phyloP scores from a whole-genome alignment of 1,140 invertebrate genomes.

The Hylaeus volcanicus region DNA sequence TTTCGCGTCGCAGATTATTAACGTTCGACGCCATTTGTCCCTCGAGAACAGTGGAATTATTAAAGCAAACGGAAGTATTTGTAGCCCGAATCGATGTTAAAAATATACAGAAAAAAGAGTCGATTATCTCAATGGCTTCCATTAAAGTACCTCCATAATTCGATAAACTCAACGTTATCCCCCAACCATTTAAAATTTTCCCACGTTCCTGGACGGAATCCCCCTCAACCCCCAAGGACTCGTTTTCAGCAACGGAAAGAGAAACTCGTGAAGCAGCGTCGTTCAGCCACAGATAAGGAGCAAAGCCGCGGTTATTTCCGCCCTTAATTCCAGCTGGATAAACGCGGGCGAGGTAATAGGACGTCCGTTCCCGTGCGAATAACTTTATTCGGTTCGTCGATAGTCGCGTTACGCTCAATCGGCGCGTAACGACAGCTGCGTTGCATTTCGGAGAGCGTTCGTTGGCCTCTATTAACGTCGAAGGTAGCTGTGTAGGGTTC shows the following conservation, averaged over 20 bases:
- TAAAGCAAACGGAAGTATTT: too few relatives aligned
- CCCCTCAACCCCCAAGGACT: neutral
- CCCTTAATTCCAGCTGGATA: constrained; percentile 5
- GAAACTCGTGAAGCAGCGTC: neutral
- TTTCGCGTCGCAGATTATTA: neutral
- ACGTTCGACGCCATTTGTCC: neutral
- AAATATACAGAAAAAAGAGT: too few relatives aligned
- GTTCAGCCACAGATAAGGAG: neutral
- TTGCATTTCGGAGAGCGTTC: constrained; percentile 65
- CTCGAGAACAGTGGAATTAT: neutral
- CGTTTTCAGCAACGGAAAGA: neutral
- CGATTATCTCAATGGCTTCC: too few relatives aligned
- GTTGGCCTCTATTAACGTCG: constrained; percentile 71
- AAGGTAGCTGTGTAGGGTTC: constrained; percentile 61
- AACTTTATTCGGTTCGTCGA: constrained; percentile 5
- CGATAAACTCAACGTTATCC: too few relatives aligned
- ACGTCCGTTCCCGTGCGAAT: neutral
- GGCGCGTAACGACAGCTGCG: constrained; percentile 52
- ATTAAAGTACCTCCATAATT: too few relatives aligned
- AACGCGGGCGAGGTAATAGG: neutral
- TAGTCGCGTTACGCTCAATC: constrained; percentile 49
- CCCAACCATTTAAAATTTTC: too few relatives aligned
- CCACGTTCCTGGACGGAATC: too few relatives aligned
- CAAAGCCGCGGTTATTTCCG: neutral
- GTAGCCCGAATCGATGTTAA: too few relatives aligned